phyloP scores from a whole-genome alignment of 2,113 vertebrate genomes.

The Halcyon senegalensis region DNA sequence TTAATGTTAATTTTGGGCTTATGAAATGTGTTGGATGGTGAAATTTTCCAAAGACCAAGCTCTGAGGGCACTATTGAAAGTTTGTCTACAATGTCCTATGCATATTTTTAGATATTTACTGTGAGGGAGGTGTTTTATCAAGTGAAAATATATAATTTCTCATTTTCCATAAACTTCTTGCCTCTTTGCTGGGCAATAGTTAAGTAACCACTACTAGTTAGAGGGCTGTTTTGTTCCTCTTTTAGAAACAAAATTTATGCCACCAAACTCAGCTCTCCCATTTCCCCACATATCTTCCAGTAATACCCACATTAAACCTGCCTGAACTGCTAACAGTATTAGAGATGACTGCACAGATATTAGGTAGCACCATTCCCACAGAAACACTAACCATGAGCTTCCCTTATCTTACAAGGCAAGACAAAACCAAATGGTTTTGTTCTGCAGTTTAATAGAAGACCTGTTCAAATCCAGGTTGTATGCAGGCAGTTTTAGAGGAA shows the following conservation, averaged over 20 bases:
- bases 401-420: not conserved
- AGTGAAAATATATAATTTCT: not conserved
- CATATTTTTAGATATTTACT: not conserved
- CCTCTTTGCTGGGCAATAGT: not conserved
- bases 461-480: not conserved
- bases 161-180: not conserved
- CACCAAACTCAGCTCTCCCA: not conserved
- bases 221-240: not conserved
- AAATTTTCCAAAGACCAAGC: not conserved
- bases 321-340: not conserved
- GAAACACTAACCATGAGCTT: not conserved
- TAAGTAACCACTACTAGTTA: not conserved
- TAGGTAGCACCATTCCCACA: not conserved
- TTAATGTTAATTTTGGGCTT: not conserved
- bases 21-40: not conserved
- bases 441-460: not conserved
- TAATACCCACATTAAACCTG: not conserved
- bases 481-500: not conserved
- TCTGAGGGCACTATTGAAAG: not conserved
- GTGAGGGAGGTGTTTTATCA: not conserved
- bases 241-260: not conserved
- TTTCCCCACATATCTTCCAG: not conserved
- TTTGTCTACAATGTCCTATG: not conserved
- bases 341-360: not conserved
- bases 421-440: not conserved